Base-by-base conservation (phyloP, 2,113 vertebrate genomes). In the Stigmatopora nigra region DNA sequence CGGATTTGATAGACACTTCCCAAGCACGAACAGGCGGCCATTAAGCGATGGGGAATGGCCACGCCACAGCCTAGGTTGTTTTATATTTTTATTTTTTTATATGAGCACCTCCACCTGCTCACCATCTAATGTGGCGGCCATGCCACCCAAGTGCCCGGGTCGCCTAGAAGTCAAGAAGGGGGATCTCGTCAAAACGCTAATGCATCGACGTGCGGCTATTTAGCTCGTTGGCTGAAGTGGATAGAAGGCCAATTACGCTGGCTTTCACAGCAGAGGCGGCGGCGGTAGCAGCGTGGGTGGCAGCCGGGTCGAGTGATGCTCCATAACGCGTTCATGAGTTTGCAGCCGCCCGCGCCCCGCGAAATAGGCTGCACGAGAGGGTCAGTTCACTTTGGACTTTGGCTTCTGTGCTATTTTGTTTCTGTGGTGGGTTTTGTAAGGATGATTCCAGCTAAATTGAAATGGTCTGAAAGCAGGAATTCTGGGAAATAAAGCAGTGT, bases 131-230 rank as follows among this genome's bases (percentile, higher is more conserved):
- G 15, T 20, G 14, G 41, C 64, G 63, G 47, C 65, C 10, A 48
- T 58, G 70, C 38, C 6, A 41, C 38, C 38, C 38, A 4, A 41
- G 60, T 11, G 67, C 57, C 19, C 15, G 8, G 56, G 70, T 35
- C 49, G 51, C 67, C 67, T n/a, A 3, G 19, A 4, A 11, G 51
- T 53, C 51, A 25, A 53, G 2, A 68, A 73, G 75, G 73, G 11
- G 25, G 10, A 66, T 77, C 75, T 76, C 67, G 78, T 84, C 77
- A 76, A 70, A 74, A 16, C 78, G 77, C 79, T 75, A 81, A 81
- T 84, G 82, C 77, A 75, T 71, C 75, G 67, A 78, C 77, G 77
- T 64, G 74, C 65, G 44, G 48, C 76, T 53, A 16, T 65, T 86
- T 74, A 79, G 76, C 72, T 82, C 73, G 0, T 46, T 48, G 58